These are phyloP conservation scores for Nomada ruficornis DNA, from an alignment of 2,888 invertebrate species.

Conservation along the genomic window DNA sequence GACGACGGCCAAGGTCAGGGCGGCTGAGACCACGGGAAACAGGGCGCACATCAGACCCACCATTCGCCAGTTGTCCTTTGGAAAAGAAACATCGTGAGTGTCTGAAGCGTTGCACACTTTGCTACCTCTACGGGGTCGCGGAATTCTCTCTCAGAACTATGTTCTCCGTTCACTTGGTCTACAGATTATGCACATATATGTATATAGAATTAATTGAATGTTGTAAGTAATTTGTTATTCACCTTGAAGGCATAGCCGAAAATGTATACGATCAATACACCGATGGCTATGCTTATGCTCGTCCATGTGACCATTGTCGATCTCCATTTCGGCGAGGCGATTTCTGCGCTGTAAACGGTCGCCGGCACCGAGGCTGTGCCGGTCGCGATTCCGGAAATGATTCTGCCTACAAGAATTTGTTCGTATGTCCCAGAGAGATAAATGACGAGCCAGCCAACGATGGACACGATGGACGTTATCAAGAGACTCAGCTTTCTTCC, in stretches of 20 bases:
- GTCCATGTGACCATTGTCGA: conserved; percentile 86
- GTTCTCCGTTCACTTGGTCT: no score
- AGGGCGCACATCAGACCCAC: conserved; percentile 83
- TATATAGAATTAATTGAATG: no score
- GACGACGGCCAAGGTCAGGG: conserved; percentile 82
- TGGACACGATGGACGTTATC: conserved; percentile 84
- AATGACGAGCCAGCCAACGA: conserved; percentile 86
- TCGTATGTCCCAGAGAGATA: conserved; percentile 82
- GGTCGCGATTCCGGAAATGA: conserved; percentile 85
- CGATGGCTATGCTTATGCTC: conserved; percentile 85
- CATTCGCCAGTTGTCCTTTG: conserved; percentile 84
- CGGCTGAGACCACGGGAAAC: conserved; percentile 83
- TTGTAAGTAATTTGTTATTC: background rate
- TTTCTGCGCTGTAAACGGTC: conserved; percentile 86
- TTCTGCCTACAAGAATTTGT: conserved; percentile 84
- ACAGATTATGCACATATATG: no score
- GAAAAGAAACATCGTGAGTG: conserved; percentile 41
- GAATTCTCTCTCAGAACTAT: no score
- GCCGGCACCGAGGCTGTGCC: conserved; percentile 86
- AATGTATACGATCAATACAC: conserved; percentile 85
- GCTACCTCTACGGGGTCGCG: no score
- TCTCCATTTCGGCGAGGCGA: conserved; percentile 84
- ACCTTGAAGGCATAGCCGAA: conserved; percentile 85
- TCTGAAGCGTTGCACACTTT: no score
- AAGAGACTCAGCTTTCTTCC: conserved; percentile 85